Conservation (phyloP, 2,888 invertebrate genomes). For the Embidobia sp. region DNA sequence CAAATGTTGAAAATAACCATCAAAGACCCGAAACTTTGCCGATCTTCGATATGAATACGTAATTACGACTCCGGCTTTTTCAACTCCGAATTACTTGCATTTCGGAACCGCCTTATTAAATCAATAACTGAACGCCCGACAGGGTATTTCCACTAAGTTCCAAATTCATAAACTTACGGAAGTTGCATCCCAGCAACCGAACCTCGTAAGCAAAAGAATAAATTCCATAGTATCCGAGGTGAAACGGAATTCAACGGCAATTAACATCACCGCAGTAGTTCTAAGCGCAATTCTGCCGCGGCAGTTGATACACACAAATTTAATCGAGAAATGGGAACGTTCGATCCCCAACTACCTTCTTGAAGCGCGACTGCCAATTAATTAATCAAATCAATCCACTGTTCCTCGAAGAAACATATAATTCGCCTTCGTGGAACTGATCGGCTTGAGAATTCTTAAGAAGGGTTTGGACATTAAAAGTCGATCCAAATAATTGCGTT, state of each 20-base stretch:
- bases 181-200: background rate
- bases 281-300: too few relatives aligned
- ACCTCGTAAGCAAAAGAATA: background rate
- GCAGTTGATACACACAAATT: too few relatives aligned
- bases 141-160: constrained; percentile 6
- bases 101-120: constrained; percentile 14
- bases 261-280: too few relatives aligned
- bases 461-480: background rate
- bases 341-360: background rate
- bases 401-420: background rate
- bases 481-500: background rate
- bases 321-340: background rate
- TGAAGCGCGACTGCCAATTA: background rate
- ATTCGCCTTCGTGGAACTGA: background rate
- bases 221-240: background rate
- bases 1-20: too few relatives aligned
- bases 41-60: too few relatives aligned
- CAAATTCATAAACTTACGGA: constrained; percentile 4
- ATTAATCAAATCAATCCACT: constrained; percentile 1
- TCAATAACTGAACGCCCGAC: constrained; percentile 25
- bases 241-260: background rate
- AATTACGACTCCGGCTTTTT: too few relatives aligned
- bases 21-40: too few relatives aligned
- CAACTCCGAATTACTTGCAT: constrained; percentile 10
- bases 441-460: background rate